Conservation (phyloP, 2,888 invertebrate genomes). For the Acrobasis repandana region DNA sequence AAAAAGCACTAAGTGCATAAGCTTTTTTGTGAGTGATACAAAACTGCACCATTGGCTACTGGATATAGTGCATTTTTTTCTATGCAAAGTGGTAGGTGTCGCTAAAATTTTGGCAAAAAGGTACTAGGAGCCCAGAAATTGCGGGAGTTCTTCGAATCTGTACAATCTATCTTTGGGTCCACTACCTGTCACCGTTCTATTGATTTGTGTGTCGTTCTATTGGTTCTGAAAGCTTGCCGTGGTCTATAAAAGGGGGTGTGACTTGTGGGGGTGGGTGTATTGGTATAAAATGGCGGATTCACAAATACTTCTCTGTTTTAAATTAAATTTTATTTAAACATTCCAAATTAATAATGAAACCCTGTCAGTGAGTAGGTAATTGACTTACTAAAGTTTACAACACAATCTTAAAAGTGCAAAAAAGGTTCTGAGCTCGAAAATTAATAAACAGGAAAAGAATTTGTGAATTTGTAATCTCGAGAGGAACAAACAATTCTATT, state of each 20-base stretch:
- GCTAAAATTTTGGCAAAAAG: slow-evolving; percentile 1
- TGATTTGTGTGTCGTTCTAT: neutral
- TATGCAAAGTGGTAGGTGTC: slow-evolving; percentile 1
- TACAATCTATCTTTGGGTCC: neutral
- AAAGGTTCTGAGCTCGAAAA: neutral
- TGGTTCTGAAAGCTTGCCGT: slow-evolving; percentile 4
- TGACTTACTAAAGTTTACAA: too few relatives aligned
- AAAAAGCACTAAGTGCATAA: slow-evolving; percentile 5
- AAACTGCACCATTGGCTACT: neutral
- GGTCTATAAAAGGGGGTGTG: slow-evolving; percentile 27
- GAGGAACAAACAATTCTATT: slow-evolving; percentile 2
- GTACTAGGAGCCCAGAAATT: neutral
- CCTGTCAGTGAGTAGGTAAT: too few relatives aligned
- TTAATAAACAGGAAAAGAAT: neutral
- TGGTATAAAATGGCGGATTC: slow-evolving; percentile 13
- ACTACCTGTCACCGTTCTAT: slow-evolving; percentile 3
- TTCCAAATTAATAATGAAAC: neutral
- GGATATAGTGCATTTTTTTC: neutral
- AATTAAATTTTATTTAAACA: neutral
- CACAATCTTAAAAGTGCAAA: neutral
- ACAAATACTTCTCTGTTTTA: neutral
- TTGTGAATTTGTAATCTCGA: slow-evolving; percentile 6
- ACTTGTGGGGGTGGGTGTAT: slow-evolving; percentile 30
- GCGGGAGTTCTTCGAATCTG: neutral
- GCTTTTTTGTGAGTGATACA: slow-evolving; percentile 3